phyloP scores from a whole-genome alignment of 2,888 invertebrate genomes.

The Oithona nana region DNA sequence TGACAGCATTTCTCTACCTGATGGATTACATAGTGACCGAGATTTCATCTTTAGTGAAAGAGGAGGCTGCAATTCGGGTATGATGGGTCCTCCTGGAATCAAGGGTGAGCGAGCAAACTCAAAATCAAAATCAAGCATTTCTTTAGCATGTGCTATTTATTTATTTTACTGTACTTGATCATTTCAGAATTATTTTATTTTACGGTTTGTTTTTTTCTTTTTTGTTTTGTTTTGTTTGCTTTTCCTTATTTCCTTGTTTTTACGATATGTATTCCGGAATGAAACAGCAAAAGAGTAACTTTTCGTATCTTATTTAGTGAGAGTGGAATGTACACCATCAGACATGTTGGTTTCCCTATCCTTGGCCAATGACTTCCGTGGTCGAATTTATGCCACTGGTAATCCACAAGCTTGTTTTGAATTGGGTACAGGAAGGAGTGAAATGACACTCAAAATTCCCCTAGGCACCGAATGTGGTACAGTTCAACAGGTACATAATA shows the following conservation, averaged over 20 bases:
- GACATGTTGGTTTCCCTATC: constrained; percentile 43
- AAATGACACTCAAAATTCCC: constrained; percentile 39
- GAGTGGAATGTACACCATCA: constrained; percentile 51
- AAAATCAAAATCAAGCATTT: not conserved
- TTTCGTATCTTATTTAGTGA: constrained; percentile 37
- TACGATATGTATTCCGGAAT: not conserved
- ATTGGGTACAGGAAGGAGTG: constrained; percentile 34
- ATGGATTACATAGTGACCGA: constrained; percentile 38
- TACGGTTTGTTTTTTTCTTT: not conserved
- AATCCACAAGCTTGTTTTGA: constrained; percentile 48
- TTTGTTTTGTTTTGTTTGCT: not conserved
- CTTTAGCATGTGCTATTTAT: not conserved
- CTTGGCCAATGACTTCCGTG: constrained; percentile 36
- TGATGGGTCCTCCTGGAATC: not conserved
- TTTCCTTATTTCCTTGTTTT: not conserved
- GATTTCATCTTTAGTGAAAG: constrained; percentile 54
- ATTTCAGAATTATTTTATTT: not conserved
- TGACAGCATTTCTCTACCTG: constrained; percentile 45
- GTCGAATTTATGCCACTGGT: constrained; percentile 59
- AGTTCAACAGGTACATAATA: constrained; percentile 26
- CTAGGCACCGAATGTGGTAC: constrained; percentile 33
- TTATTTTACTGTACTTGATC: not conserved
- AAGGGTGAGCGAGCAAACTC: constrained; percentile 4
- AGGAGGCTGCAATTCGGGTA: constrained; percentile 64
- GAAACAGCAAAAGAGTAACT: not conserved